A percentile compares a stretch with the other conserved stretches of the same genome.
These are phyloP conservation scores for Ophiodon elongatus DNA, from an alignment of 2,113 vertebrate species.

Conservation along the genomic window DNA sequence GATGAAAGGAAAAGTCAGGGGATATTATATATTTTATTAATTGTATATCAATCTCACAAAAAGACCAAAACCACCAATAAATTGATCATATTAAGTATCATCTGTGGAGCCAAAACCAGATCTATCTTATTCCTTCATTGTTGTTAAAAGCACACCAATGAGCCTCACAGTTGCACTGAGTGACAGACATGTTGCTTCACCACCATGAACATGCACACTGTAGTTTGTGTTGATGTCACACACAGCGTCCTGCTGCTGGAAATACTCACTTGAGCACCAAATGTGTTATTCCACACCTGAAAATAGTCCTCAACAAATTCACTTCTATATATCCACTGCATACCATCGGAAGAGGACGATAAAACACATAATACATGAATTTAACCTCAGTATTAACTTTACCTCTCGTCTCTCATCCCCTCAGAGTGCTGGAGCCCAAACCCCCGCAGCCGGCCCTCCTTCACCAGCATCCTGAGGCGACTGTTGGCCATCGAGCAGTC, in stretches of 20 bases:
- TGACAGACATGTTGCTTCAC: neutral
- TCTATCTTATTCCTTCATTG: neutral
- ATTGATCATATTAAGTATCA: neutral
- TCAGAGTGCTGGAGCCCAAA: slow-evolving; percentile 92
- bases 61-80: neutral
- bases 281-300: neutral
- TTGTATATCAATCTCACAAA: neutral
- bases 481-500: slow-evolving; percentile 91
- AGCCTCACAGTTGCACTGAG: neutral
- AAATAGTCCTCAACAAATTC: neutral
- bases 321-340: neutral
- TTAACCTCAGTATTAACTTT: neutral
- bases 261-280: neutral
- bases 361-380: neutral
- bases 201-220: neutral
- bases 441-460: slow-evolving; percentile 88
- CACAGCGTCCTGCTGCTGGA: neutral
- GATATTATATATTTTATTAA: neutral
- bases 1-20: neutral
- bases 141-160: neutral
- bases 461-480: slow-evolving; percentile 86
- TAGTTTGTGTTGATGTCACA: neutral
- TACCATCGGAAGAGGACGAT: neutral
- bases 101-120: neutral
- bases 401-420: neutral